Base-by-base conservation (phyloP, 2,888 invertebrate species). In the Tachina fera region DNA sequence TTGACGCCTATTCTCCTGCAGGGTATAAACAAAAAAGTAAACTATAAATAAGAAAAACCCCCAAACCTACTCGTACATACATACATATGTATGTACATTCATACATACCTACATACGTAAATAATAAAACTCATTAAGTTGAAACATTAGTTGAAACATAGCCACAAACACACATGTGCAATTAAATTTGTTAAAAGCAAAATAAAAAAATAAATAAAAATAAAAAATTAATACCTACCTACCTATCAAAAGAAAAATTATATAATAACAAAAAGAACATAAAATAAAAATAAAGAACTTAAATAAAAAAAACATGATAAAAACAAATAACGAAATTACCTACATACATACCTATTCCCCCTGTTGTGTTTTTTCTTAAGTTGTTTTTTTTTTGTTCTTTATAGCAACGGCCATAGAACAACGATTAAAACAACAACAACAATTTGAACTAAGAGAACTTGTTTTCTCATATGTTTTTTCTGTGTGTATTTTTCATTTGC, bases 391-490 rank as follows among this genome's bases (percentile, higher is more conserved):
- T 51, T 49, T 70, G 10, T 65, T 56, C 16, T 43, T 65, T 45
- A n/a, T 45, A 53, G n/a, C 56, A 56, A 47, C 39, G n/a, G 16
- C 16, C 58, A 61, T 16, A 53, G 71, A 63, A 47, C 56, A 56
- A n/a, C 71, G 65, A 72, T 79, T 72, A 47, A 79, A 79, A 79
- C 63, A 79, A 79, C 45, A 79, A 79, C 45, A 79, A 79, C 49
- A 79, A 72, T 41, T 79, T 56, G 9, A 56, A 65, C 56, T 47
- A 72, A 65, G n/a, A 60, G 63, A 79, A 79, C 71, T 72, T 79
- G 71, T 63, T 79, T 63, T 75, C 14, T 56, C 22, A 10, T 49
- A 19, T 60, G n/a, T 60, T 60, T 9, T 63, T 63, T 16, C 2
- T 45, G 8, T 11, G n/a, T 16, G 51, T 53, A 14, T 75, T 75